Evolutionary conservation across 2,888 invertebrate genomes (phyloP), one percentile per base, ranked within the genome.

Genomic region (Phoronis australis): DNA sequence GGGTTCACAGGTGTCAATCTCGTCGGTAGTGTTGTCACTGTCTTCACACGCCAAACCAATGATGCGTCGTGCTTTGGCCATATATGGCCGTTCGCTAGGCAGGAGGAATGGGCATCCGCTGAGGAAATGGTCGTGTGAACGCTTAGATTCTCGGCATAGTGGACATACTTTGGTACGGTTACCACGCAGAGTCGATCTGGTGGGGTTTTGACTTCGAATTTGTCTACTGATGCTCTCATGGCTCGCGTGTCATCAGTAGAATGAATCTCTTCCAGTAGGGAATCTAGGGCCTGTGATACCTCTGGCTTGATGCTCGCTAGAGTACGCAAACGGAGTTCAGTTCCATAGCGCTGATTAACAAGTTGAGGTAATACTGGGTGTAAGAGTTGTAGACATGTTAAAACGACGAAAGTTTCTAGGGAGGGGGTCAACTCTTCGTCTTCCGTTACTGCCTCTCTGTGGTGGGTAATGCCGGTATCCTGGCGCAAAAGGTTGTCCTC

Each of bases 361-460:
- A 44, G 15, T 15, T 37, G 9, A 5, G 31, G 44, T 15, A 44
- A 35, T 20, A n/a, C 35, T 35, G 6, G 6, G 21, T 45, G 12
- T 12, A 47, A 5, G 5, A 47, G 31, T 9, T n/a, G 41, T 6
- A 43, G 20, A 18, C 47, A 47, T 22, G 27, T 25, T 21, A 47
- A 18, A 15, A 47, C 42, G n/a, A 27, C 22, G 4, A 47, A 24
- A 27, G 43, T 47, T 44, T 47, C 42, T 12, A 43, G 21, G 4
- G 39, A 12, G 12, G 47, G 31, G 21, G 47, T 18, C 20, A 47
- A 25, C 24, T 47, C 47, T 47, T 47, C 26, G 43, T 47, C 47
- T 44, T 47, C 42, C 12, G 6, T 22, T 15, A 26, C 5, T 15
- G 25, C 12, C 21, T 25, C 25, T 9, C 31, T 23, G 22, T 47